phyloP scores from a whole-genome alignment of 2,888 invertebrate species.

The Polylopha cassiicola region DNA sequence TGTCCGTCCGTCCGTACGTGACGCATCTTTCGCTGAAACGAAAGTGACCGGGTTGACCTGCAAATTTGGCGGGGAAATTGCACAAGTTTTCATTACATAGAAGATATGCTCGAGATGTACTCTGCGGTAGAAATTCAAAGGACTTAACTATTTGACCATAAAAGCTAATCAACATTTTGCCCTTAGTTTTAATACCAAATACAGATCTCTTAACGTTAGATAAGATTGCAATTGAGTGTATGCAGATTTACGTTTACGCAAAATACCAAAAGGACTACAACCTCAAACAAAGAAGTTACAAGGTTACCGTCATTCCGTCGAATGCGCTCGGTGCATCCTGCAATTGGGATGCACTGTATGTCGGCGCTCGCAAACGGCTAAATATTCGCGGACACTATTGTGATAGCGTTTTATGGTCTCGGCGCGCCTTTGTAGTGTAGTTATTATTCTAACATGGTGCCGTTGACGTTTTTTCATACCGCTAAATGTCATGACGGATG shows the following conservation, averaged over 20 bases:
- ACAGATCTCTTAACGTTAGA: no score
- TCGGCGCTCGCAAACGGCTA: conserved; percentile 64
- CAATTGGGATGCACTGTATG: conserved; percentile 68
- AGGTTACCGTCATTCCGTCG: conserved; percentile 20
- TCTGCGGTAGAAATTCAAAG: no score
- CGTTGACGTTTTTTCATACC: conserved; percentile 67
- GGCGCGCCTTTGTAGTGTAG: conserved; percentile 66
- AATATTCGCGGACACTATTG: conserved; percentile 75
- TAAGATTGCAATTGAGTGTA: no score
- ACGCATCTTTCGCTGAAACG: conserved; percentile 71
- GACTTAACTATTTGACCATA: no score
- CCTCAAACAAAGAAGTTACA: conserved; percentile 18
- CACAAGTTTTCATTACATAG: no score
- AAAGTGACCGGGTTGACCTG: conserved; percentile 67
- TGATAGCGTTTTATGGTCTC: conserved; percentile 73
- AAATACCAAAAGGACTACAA: conserved; percentile 21
- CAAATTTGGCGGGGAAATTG: conserved; percentile 37
- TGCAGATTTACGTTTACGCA: no score
- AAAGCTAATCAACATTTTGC: no score
- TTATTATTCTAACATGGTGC: conserved; percentile 73
- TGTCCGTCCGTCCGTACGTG: conserved; percentile 71
- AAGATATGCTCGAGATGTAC: conserved; percentile 18
- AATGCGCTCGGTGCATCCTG: conserved; percentile 52
- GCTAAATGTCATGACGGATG: conserved; percentile 67
- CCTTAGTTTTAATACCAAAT: no score